Percentiles rank a stretch among this genome's conserved stretches.
Evolutionary conservation across 2,888 invertebrate species (phyloP).

Genomic region (Xestia ashworthii): DNA sequence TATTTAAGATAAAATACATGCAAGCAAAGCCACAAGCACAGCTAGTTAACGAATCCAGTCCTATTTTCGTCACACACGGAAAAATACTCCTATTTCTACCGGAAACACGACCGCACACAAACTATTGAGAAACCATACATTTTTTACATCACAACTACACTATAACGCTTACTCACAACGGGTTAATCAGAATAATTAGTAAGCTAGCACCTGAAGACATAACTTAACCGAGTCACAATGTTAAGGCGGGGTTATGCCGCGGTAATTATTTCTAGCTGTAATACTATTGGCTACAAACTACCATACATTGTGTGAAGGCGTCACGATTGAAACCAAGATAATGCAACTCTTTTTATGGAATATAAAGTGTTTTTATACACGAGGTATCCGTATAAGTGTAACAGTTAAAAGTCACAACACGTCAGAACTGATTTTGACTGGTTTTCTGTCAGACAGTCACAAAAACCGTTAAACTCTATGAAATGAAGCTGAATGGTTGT

Average conservation of each 20-base stretch:
- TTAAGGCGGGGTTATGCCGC: constrained; percentile 45
- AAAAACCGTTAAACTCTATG: background rate
- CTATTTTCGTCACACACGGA: background rate
- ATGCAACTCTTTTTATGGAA: constrained; percentile 31
- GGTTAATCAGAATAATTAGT: constrained; percentile 51
- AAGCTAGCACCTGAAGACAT: constrained; percentile 30
- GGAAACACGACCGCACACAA: constrained; percentile 1
- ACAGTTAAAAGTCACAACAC: background rate
- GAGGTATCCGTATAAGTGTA: background rate
- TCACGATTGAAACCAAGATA: constrained; percentile 15
- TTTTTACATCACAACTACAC: background rate
- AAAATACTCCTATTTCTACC: background rate
- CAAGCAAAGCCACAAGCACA: background rate
- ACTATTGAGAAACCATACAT: background rate
- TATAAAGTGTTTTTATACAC: constrained; percentile 16
- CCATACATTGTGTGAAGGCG: constrained; percentile 29
- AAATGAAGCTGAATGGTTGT: background rate
- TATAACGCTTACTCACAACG: constrained; percentile 13
- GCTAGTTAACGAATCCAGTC: background rate
- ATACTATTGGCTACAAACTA: constrained; percentile 35
- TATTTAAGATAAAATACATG: background rate
- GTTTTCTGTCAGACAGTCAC: background rate
- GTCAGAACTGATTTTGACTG: background rate
- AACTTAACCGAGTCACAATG: constrained; percentile 28
- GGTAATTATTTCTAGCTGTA: constrained; percentile 41